Evolutionary conservation across 2,113 vertebrate genomes (phyloP).

Genomic region (Gymnarchus niloticus): DNA sequence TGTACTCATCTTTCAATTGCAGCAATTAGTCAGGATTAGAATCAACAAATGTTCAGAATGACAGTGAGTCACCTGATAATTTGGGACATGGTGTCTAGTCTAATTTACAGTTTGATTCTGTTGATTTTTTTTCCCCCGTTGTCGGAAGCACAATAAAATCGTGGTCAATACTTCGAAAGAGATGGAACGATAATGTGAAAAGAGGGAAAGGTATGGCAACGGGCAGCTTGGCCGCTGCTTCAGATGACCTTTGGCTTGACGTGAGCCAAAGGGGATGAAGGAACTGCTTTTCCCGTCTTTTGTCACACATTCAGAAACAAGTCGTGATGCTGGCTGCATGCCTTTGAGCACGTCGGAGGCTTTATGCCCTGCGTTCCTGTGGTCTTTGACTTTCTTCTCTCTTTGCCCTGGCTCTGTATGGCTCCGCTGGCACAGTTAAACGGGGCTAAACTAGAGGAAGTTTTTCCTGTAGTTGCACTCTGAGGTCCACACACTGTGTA

Average conservation of each 20-base stretch:
- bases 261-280: neutral
- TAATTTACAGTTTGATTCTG: neutral
- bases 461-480: neutral
- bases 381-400: neutral
- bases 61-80: neutral
- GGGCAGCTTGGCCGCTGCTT: neutral
- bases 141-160: neutral
- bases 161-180: neutral
- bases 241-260: constrained; percentile 3
- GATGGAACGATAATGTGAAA: neutral
- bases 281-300: neutral
- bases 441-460: neutral
- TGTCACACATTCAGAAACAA: neutral
- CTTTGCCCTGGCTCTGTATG: neutral
- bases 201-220: neutral
- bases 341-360: neutral
- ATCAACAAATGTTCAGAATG: neutral
- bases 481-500: neutral
- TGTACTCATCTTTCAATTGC: neutral
- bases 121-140: neutral
- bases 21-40: neutral
- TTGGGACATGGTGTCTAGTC: neutral
- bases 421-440: neutral
- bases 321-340: neutral
- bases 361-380: neutral